Evolutionary conservation across 2,113 vertebrate genomes (phyloP).

Genomic region (Lates calcarifer): DNA sequence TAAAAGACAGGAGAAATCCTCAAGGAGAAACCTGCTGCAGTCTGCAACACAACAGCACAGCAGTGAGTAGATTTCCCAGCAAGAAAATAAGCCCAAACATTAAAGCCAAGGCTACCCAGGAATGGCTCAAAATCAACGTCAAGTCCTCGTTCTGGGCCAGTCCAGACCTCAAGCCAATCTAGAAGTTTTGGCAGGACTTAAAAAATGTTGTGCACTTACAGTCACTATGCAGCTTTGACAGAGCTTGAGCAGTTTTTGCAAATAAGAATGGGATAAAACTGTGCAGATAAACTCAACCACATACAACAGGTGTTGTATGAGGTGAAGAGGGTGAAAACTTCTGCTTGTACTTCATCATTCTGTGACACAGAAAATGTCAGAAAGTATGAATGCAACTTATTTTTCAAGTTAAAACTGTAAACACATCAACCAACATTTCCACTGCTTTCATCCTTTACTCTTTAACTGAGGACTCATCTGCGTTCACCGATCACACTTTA

Average conservation of each 20-base stretch:
- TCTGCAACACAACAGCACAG: not conserved
- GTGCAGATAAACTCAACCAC: too few relatives aligned
- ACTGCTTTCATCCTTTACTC: too few relatives aligned
- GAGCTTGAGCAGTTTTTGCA: not conserved
- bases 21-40: not conserved
- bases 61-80: too few relatives aligned
- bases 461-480: not conserved
- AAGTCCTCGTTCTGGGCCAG: not conserved
- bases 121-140: not conserved
- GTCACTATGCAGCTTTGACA: not conserved
- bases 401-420: too few relatives aligned
- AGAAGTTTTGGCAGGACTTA: not conserved
- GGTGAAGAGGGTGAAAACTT: too few relatives aligned
- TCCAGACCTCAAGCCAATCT: not conserved
- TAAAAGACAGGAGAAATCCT: slow-evolving; percentile 2
- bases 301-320: too few relatives aligned
- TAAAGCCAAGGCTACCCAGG: not conserved
- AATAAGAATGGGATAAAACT: too few relatives aligned
- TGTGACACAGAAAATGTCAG: too few relatives aligned
- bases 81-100: not conserved
- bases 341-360: too few relatives aligned
- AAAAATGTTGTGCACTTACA: not conserved
- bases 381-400: too few relatives aligned
- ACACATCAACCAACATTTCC: too few relatives aligned
- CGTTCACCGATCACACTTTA: not conserved